These are phyloP conservation scores for Eupsilia transversa DNA, from an alignment of 2,888 invertebrate genomes.

Conservation along the genomic window DNA sequence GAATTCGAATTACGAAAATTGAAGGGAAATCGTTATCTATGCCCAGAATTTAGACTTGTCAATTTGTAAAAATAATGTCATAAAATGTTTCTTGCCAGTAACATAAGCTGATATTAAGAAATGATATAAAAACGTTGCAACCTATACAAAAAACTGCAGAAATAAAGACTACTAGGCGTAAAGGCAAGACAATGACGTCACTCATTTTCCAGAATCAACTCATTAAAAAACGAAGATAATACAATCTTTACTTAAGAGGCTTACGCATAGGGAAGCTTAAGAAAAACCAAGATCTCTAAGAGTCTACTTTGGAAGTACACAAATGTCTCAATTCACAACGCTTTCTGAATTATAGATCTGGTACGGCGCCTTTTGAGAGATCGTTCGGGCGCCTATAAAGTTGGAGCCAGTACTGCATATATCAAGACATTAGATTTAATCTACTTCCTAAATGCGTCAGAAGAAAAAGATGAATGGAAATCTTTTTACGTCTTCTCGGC, in stretches of 20 bases:
- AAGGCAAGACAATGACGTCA: not conserved
- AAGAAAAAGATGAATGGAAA: not conserved
- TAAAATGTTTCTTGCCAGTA: not conserved
- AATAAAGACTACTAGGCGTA: not conserved
- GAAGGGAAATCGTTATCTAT: not conserved
- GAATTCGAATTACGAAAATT: not conserved
- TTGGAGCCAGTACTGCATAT: conserved; percentile 20
- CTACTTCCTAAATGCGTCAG: conserved; percentile 14
- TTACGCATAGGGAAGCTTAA: conserved; percentile 12
- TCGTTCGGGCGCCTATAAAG: conserved; percentile 32
- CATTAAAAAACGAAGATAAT: not conserved
- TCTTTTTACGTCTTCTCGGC: not conserved
- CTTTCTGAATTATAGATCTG: conserved; percentile 34
- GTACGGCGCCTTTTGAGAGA: conserved; percentile 40
- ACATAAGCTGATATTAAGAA: not conserved
- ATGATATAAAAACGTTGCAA: not conserved
- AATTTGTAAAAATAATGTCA: not conserved
- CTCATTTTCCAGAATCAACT: not conserved
- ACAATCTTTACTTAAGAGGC: not conserved
- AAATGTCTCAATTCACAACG: conserved; percentile 32
- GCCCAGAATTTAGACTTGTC: too few species aligned
- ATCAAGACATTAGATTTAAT: conserved; percentile 28
- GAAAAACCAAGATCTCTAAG: conserved; percentile 3
- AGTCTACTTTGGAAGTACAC: conserved; percentile 37
- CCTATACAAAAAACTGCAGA: too few species aligned